Base-by-base conservation (phyloP, 2,888 invertebrate species). In the Beris chalybata region DNA sequence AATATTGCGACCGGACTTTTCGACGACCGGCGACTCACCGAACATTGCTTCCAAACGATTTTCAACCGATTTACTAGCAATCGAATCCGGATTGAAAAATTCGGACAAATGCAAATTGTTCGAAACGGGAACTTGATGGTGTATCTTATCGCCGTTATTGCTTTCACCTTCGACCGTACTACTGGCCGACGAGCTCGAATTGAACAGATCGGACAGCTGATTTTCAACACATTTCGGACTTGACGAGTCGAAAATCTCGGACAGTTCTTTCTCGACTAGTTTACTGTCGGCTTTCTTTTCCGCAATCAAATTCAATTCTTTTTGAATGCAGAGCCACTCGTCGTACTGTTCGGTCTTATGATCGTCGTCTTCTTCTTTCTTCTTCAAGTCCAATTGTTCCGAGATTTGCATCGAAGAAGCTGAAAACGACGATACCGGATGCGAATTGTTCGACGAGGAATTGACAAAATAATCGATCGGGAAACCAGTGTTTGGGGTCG, bases 321-420 rank as follows among this genome's bases (percentile, higher is more conserved):
- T 85, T 72, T 88, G 87, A 66, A 88, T 85, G 71, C 87, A 87
- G 48, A 87, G 82, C 87, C 88, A 88, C 74, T 87, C 87, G 74
- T 88, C 88, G 72, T 86, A 85, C 67, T 85, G 84, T 69, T 80
- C 79, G 3, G 50, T 56, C 29, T 65, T 65, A 12, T 48, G 55
- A 15, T 63, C 66, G 44, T 69, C 63, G 15, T 66, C 66, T n/a
- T 64, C 64, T n/a, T 64, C 53, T 43, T 59, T 66, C 15, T 59
- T 66, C 13, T 61, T 50, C 30, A 61, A 31, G 15, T 29, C 31
- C 13, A 54, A 29, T 7, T 52, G 63, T 15, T 63, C 63, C 11
- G 22, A 45, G 12, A 55, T 13, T 22, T 53, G 54, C 12, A 55
- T n/a, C 13, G 55, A 55, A 5, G 55, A n/a, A 7, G 56, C 15